phyloP scores from a whole-genome alignment of 2,888 invertebrate species.

The Siphonodentalium dalli region DNA sequence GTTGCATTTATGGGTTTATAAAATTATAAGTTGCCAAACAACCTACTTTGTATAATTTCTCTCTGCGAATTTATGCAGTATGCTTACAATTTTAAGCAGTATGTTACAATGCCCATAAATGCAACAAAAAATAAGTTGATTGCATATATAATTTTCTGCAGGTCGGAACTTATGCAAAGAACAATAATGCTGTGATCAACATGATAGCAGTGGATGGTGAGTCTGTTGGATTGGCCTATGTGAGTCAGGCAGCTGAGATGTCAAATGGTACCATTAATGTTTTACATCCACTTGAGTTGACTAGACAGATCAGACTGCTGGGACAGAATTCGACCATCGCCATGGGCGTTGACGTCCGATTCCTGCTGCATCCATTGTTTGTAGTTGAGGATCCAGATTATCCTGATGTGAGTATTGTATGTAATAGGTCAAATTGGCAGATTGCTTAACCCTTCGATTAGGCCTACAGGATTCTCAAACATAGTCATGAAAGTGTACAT shows the following conservation, averaged over 20 bases:
- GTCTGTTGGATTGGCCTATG: conserved; percentile 37
- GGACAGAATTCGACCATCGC: conserved; percentile 56
- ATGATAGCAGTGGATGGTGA: conserved; percentile 51
- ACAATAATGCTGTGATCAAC: conserved; percentile 47
- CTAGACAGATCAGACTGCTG: conserved; percentile 51
- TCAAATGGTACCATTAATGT: conserved; percentile 52
- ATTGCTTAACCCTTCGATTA: neutral
- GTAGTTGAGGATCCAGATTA: conserved; percentile 45
- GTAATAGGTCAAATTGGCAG: neutral
- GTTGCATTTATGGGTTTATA: too few relatives aligned
- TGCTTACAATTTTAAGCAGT: too few relatives aligned
- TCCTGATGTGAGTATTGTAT: conserved; percentile 30
- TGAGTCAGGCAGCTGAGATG: conserved; percentile 41
- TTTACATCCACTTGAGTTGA: conserved; percentile 53
- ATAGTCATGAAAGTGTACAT: neutral
- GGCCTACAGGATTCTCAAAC: neutral
- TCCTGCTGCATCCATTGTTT: conserved; percentile 48
- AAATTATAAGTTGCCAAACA: too few relatives aligned
- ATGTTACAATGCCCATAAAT: neutral
- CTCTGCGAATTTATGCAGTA: too few relatives aligned
- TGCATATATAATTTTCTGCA: conserved; percentile 23
- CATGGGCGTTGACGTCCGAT: conserved; percentile 45
- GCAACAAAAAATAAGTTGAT: neutral
- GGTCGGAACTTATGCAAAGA: conserved; percentile 51
- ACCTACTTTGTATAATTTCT: too few relatives aligned